Conservation (phyloP, 2,888 invertebrate genomes). For the Ormia ochracea region DNA sequence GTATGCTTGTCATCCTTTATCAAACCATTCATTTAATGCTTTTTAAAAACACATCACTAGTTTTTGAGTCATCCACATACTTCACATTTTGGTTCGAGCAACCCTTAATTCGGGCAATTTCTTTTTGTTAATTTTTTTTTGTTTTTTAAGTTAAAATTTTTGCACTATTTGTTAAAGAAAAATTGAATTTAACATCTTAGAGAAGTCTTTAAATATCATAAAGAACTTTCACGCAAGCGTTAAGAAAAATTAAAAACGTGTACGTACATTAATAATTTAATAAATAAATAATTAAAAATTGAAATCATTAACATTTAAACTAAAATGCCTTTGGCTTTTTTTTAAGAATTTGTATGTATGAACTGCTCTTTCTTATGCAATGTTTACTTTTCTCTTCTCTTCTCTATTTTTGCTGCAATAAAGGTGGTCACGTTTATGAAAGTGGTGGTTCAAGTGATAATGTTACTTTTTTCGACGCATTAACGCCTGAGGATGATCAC, state of each 20-base stretch:
- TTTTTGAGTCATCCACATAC: slow-evolving; percentile 48
- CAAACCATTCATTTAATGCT: slow-evolving; percentile 43
- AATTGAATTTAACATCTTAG: neutral
- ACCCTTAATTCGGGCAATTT: slow-evolving; percentile 26
- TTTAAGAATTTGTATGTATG: slow-evolving; percentile 52
- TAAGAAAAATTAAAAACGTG: slow-evolving; percentile 30
- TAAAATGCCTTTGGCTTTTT: slow-evolving; percentile 88
- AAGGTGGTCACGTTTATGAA: slow-evolving; percentile 67
- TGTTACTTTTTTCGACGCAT: slow-evolving; percentile 71
- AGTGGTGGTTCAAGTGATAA: slow-evolving; percentile 67
- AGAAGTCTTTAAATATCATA: slow-evolving; percentile 18
- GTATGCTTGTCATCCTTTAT: too few relatives aligned
- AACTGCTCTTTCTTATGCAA: slow-evolving; percentile 60
- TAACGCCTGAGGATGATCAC: slow-evolving; percentile 69
- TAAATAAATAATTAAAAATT: slow-evolving; percentile 43
- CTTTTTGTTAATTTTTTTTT: slow-evolving; percentile 1
- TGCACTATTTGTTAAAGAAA: slow-evolving; percentile 34
- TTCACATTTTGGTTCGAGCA: slow-evolving; percentile 40
- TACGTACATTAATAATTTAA: slow-evolving; percentile 49
- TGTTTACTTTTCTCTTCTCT: slow-evolving; percentile 68
- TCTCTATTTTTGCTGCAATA: slow-evolving; percentile 67
- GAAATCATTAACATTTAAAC: slow-evolving; percentile 56
- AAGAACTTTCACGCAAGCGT: slow-evolving; percentile 7
- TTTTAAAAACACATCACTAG: slow-evolving; percentile 31
- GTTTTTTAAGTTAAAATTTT: slow-evolving; percentile 18